Evolutionary conservation across 92 coral and sea anemone species (phyloP), one percentile per base, ranked within the genome.

Genomic region (Porites cylindrica): DNA sequence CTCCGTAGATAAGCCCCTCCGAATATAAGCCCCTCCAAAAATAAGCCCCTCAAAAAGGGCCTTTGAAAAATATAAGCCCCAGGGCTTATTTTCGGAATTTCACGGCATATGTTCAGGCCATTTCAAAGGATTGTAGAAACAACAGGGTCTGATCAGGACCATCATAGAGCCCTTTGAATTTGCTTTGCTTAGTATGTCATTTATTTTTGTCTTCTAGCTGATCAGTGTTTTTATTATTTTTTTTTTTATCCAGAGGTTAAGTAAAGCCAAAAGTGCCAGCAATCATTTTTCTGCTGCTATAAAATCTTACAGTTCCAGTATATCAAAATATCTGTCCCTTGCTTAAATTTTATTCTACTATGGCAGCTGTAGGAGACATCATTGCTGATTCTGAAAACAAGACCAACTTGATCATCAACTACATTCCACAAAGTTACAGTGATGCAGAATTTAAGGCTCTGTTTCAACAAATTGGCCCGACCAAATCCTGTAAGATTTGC

Each of bases 391-490:
- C 54, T 16, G 80, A 54, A 58, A 87, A 82, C 90, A 86, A 91
- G 79, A 95, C 98, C 23, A 95, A 93, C 83, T 88, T 95, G 70
- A 95, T 95, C 2, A 66, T 95, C 67, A 95, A 95, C 82, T 95
- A 95, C 70, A 59, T 95, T 3, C 98, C 98, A 5, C 98, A 95
- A 76, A 79, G 68, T 11, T 86, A 90, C 91, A 88, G 92, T 10
- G 98, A 95, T 56, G 79, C 84, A 56, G 91, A 88, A 16, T 95
- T 95, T 74, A 90, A 82, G 75, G 88, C 73, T 67, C 90, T 95
- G 51, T 95, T 95, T 78, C 83, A 88, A 63, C 72, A 81, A 3
- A 56, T 95, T 8, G 98, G 92, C 50, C 95, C 98, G 21, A 75
- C 94, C 53, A 95, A 93, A 53, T 93, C 79, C 88, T 93, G 93